These are phyloP conservation scores for Procambarus virginalis DNA, from an alignment of 1,140 invertebrate genomes.

Conservation along the genomic window DNA sequence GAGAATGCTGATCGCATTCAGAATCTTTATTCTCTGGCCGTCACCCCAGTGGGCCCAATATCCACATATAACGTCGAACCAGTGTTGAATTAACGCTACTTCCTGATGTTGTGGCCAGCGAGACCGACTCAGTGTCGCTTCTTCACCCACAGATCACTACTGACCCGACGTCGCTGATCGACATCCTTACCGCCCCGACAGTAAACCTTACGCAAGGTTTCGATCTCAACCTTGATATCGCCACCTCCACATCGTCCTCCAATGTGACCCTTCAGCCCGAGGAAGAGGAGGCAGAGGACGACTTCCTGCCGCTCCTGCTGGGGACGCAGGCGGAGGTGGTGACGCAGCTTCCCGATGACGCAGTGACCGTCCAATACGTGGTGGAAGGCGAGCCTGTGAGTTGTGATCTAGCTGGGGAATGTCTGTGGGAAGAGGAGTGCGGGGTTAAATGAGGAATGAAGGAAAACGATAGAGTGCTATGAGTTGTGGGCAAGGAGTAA, in stretches of 20 bases:
- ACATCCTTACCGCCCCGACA: constrained; percentile 1
- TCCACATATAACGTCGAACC: too few species aligned
- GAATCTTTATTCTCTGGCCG: too few species aligned
- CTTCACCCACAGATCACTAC: constrained; percentile 17
- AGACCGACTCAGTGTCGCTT: too few species aligned
- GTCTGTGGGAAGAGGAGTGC: background rate
- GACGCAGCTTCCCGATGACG: constrained; percentile 32
- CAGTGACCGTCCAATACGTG: constrained; percentile 50
- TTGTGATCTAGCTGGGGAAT: background rate
- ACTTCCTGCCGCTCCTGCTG: constrained; percentile 4
- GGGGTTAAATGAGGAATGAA: background rate
- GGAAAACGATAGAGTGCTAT: background rate
- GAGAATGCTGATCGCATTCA: too few species aligned
- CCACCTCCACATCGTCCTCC: constrained; percentile 22
- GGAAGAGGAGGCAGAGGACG: constrained; percentile 6
- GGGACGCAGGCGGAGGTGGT: constrained; percentile 24
- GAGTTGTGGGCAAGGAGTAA: background rate
- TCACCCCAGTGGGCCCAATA: too few species aligned
- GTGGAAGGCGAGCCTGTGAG: constrained; percentile 50
- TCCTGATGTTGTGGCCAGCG: too few species aligned
- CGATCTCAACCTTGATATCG: constrained; percentile 7
- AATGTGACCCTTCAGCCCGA: constrained; percentile 28
- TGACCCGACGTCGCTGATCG: constrained; percentile 12
- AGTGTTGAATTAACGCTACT: too few species aligned
- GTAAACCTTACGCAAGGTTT: constrained; percentile 36